Base-by-base conservation (phyloP, 2,888 invertebrate genomes). In the Lasioglossum oenotherae region DNA sequence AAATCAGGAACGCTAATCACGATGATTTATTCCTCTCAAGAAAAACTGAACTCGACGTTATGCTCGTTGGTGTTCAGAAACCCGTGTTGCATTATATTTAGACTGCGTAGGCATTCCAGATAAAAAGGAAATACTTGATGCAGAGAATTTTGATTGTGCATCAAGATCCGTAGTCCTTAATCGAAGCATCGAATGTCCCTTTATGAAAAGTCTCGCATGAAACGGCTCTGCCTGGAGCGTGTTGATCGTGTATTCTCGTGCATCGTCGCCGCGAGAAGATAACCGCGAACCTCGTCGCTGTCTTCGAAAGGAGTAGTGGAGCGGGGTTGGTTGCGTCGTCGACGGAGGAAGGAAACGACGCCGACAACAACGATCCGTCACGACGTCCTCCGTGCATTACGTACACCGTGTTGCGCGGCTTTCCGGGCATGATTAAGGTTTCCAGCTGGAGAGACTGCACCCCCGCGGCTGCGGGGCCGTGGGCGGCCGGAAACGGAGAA, bases 381-480 rank as follows among this genome's bases (percentile, higher is more conserved):
- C 64, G 44, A 78, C 69, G 74, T 73, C 35, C 35, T 44, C 35
- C 74, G 80, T 73, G 79, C 71, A 78, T 78, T 78, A 85, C 74
- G 74, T 73, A 73, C 81, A 75, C 69, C 71, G 57, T 64, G 81
- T 74, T 86, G 57, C 84, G 84, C 72, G 64, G 81, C 78, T 77
- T 76, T 53, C 72, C 57, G 16, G 74, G 82, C 82, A 77, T 82
- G 85, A 87, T 87, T 87, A 87, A 82, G 77, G 81, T 80, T 38
- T 74, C 76, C 53, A 78, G 71, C 41, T 35, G 64, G 35, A 64
- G 74, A 80, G 80, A 46, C 49, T 60, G 64, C 38, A 23, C 16
- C 38, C 74, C 46, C 69, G 12, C 31, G 49, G 27, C 16, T 53
- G n/a, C 14, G 75, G 14, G 14, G 35, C 12, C 4, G 72, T 4